Evolutionary conservation across 2,797 vertebrate species (phyloP), one percentile per base, ranked within the genome.

Genomic region (Triplophysa bombifrons): DNA sequence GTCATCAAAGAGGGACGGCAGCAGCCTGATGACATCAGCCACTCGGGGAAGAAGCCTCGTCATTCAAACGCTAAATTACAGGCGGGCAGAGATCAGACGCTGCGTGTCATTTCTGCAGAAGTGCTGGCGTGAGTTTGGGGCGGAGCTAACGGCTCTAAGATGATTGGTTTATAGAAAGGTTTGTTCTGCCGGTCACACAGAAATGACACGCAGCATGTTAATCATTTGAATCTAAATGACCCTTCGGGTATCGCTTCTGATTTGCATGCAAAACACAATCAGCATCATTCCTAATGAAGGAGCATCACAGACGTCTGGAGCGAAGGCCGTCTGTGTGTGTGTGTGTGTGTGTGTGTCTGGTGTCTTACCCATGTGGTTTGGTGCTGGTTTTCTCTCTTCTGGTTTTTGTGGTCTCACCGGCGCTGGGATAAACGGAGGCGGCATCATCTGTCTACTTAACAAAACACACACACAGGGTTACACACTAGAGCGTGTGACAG

Each of bases 391-490:
- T 80, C 93, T 94, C 70, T 96, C 96, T 78, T 97, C 96, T 41
- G 92, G 87, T 74, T 93, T 96, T 0, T 93, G 90, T 89, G 93
- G 88, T 90, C 96, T 95, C 83, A 93, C 92, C 64, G 95, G 92
- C 82, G 96, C 88, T 79, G 92, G 88, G 55, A 19, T 19, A 69
- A 22, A 60, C 5, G 96, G 96, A 11, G 96, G 96, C 89, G 96
- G 96, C 97, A 99, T 99, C 93, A 99, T 93, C 92, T 97, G 96
- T 94, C 97, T 92, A 87, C 91, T 91, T 22, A 22, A 22, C 22
- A 22, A 27, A 27, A 41, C 46, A 75, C 55, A 71, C 48, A 6
- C 17, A 27, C 7, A 51, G 44, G 53, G 44, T 51, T 14, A 30
- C 14, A 30, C 27, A 22, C 4, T 30, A 27, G 13, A 34, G 60